Base-by-base conservation (phyloP, 2,797 vertebrate species). In the Microcaecilia unicolor region DNA sequence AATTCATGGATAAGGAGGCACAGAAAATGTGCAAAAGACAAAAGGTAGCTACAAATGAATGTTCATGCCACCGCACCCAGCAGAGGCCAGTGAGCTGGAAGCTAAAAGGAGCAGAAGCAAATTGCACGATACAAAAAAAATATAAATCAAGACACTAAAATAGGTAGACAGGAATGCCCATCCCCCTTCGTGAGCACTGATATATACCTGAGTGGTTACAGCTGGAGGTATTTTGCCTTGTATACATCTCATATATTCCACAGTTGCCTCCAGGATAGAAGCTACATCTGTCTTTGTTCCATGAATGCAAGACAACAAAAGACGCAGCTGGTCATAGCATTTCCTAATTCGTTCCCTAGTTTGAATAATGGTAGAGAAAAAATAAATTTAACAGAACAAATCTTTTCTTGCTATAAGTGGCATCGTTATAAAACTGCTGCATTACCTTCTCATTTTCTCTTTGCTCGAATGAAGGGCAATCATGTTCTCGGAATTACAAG, bases 261-360 rank as follows among this genome's bases (percentile, higher is more conserved):
- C 64, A 2, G 60, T 46, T 14, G 66, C 40, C 43, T 70, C 57
- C 8, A 76, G 35, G 33, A 73, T n/a, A 1, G 65, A 52, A 10
- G 44, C 61, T 5, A 50, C 6, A 5, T 60, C 8, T 14, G 46
- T 58, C 37, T 18, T 34, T 3, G 33, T 48, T 6, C 48, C 58
- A 4, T 56, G 49, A 22, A 38, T 24, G 11, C 63, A 27, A 0
- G 58, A 55, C 22, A 70, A 26, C 9, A 80, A 28, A 20, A 49
- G 24, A 5, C 63, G 58, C 23, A 75, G 38, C 25, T 70, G 39
- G 31, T 67, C 24, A 5, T 44, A 57, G 23, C 50, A 72, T 20
- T 36, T 48, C 37, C 43, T 64, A 16, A 66, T 65, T 31, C 69
- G 41, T 31, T 67, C 44, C 50, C 57, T 61, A 43, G 12, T 34